Conservation (phyloP, 2,888 invertebrate genomes). For the Ormyrus rosae region DNA sequence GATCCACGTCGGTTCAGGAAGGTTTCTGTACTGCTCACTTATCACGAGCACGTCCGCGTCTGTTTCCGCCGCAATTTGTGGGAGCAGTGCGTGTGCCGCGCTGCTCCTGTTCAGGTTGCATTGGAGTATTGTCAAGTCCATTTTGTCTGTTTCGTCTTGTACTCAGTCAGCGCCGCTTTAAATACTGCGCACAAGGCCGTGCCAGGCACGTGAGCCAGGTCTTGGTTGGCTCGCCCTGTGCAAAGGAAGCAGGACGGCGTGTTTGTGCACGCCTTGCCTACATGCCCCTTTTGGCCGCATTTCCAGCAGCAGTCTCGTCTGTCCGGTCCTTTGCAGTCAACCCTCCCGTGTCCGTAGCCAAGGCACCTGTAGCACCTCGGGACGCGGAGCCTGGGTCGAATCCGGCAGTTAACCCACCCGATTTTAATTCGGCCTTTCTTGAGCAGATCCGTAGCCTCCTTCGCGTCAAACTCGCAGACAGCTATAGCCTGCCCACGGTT, state of each 20-base stretch:
- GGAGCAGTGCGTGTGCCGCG: background rate
- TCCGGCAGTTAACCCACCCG: background rate
- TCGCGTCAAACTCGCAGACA: background rate
- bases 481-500: background rate
- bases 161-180: constrained; percentile 1
- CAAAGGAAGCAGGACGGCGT: background rate
- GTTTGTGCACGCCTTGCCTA: background rate
- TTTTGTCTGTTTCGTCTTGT: background rate
- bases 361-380: background rate
- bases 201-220: background rate
- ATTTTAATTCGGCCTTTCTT: background rate
- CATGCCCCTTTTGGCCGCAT: background rate
- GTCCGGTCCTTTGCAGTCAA: background rate
- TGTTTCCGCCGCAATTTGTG: too few species aligned
- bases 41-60: too few species aligned
- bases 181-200: background rate
- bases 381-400: background rate
- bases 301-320: constrained; percentile 1
- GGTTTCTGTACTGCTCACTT: too few species aligned
- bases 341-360: background rate
- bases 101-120: constrained; percentile 14
- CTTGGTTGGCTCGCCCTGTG: too few species aligned
- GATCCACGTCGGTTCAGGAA: too few species aligned
- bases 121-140: constrained; percentile 12
- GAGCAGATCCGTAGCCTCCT: background rate